Conservation (phyloP, 1,140 invertebrate species). For the Polypedilum pembai region DNA sequence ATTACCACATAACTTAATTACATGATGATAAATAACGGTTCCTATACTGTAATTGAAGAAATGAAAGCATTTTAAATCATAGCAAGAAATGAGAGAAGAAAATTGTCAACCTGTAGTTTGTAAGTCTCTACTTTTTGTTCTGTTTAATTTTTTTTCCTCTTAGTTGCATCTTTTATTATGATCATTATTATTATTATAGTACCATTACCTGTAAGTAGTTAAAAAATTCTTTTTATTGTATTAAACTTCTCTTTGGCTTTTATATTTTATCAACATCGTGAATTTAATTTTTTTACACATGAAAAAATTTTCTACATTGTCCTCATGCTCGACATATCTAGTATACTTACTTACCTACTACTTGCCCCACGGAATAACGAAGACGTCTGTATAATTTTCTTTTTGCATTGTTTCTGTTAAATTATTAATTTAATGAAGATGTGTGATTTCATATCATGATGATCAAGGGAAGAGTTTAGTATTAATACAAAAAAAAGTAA, state of each 20-base stretch:
- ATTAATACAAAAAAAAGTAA: background rate
- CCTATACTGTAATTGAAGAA: conserved; percentile 15
- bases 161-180: conserved; percentile 4
- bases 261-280: background rate
- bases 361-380: too few relatives aligned
- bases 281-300: conserved; percentile 20
- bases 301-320: background rate
- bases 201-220: conserved; percentile 9
- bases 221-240: background rate
- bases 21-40: conserved; percentile 6
- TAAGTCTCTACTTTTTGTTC: conserved; percentile 2
- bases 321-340: too few relatives aligned
- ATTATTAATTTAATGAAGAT: too few relatives aligned
- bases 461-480: background rate
- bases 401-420: too few relatives aligned
- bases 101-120: conserved; percentile 13
- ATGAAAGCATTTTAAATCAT: conserved; percentile 19
- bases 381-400: too few relatives aligned
- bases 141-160: conserved; percentile 3
- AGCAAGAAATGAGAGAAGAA: background rate
- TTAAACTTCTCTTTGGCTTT: too few relatives aligned
- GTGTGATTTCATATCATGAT: too few relatives aligned
- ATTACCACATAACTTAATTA: background rate
- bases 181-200: conserved; percentile 12
- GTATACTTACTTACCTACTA: too few relatives aligned